Evolutionary conservation across 2,888 invertebrate genomes (phyloP).

Genomic region (Imbricaverruca yamaguchii): DNA sequence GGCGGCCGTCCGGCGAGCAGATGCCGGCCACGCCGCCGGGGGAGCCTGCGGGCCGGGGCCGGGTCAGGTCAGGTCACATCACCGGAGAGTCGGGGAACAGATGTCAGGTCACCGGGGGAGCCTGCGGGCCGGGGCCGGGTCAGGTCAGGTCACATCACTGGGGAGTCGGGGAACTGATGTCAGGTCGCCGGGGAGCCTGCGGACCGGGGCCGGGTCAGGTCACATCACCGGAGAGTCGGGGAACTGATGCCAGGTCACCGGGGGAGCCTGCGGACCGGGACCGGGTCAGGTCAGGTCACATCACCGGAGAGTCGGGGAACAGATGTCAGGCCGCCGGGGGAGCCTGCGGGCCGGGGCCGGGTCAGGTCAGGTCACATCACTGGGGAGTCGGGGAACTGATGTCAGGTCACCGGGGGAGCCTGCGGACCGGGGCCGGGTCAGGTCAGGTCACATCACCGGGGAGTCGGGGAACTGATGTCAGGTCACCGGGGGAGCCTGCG

Average conservation of each 20-base stretch:
- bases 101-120: constrained; percentile 66
- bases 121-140: neutral
- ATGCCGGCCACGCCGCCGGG: constrained; percentile 77
- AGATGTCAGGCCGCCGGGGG: too few relatives aligned
- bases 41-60: constrained; percentile 27
- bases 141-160: neutral
- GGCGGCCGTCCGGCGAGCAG: constrained; percentile 82
- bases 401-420: too few relatives aligned
- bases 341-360: too few relatives aligned
- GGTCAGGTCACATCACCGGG: too few relatives aligned
- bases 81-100: constrained; percentile 52
- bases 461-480: too few relatives aligned
- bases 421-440: too few relatives aligned
- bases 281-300: neutral
- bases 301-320: neutral
- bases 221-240: constrained; percentile 28
- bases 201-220: neutral
- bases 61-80: neutral
- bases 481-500: too few relatives aligned
- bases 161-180: constrained; percentile 60
- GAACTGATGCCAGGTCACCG: constrained; percentile 83
- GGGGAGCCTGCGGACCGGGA: constrained; percentile 33
- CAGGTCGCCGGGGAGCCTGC: constrained; percentile 57
- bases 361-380: too few relatives aligned
- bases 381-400: too few relatives aligned